phyloP scores from a whole-genome alignment of 2,113 vertebrate species.

The sheep (Ovis aries) region DNA sequence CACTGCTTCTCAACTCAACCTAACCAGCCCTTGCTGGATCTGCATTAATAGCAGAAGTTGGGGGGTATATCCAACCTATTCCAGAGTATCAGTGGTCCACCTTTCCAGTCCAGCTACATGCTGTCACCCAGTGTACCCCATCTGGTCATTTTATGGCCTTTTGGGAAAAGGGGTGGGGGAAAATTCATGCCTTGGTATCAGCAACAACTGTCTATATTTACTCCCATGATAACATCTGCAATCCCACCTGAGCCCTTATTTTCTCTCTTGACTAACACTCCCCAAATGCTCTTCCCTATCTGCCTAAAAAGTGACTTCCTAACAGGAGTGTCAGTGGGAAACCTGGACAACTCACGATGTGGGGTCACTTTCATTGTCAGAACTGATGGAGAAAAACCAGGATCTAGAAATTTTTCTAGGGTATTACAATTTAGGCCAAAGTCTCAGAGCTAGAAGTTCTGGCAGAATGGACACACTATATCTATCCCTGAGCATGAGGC shows the following conservation, averaged over 20 bases:
- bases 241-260: not conserved
- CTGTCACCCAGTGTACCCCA: rapidly evolving
- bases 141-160: not conserved
- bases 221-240: not conserved
- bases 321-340: not conserved
- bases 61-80: not conserved
- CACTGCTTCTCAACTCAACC: not conserved
- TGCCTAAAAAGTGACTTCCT: not conserved
- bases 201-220: not conserved
- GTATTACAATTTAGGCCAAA: not conserved
- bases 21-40: not conserved
- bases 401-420: not conserved
- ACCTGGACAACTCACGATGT: not conserved
- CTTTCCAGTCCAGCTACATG: not conserved
- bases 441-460: not conserved
- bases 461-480: not conserved
- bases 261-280: not conserved
- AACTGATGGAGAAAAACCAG: not conserved
- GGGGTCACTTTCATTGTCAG: not conserved
- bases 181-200: not conserved
- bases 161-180: rapidly evolving
- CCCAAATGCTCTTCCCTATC: not conserved
- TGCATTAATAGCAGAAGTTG: not conserved
- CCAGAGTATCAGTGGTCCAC: not conserved
- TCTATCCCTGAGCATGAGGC: not conserved